phyloP scores from a whole-genome alignment of 30 jellyfish, hydroid and myxozoan species.

The Mastigias papua region DNA sequence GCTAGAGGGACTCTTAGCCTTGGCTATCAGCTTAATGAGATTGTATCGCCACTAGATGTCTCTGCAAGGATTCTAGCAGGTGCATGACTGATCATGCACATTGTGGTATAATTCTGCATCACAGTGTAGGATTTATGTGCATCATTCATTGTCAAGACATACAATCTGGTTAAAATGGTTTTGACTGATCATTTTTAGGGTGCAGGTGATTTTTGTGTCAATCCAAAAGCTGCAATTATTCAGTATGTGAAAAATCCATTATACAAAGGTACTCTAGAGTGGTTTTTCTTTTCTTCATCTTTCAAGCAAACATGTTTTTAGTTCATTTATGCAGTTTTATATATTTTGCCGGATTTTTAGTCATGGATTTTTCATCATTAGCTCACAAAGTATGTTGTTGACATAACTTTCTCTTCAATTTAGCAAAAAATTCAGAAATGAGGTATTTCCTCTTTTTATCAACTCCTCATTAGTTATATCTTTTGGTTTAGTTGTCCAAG shows the following conservation, averaged over 20 bases:
- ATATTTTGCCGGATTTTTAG: background rate
- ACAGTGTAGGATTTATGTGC: background rate
- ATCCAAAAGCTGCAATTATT: slow-evolving; percentile 79
- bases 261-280: slow-evolving; percentile 82
- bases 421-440: too few relatives aligned
- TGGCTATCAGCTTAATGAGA: too few relatives aligned
- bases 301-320: too few relatives aligned
- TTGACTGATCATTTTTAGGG: slow-evolving; percentile 77
- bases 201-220: slow-evolving; percentile 85
- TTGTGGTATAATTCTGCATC: background rate
- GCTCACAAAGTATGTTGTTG: too few relatives aligned
- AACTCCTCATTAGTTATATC: background rate
- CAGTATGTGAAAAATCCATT: slow-evolving; percentile 69
- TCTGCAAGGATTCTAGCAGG: too few relatives aligned
- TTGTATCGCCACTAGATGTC: too few relatives aligned
- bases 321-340: background rate
- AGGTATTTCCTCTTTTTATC: too few relatives aligned
- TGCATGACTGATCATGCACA: too few relatives aligned
- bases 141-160: background rate
- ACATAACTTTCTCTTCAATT: too few relatives aligned
- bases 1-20: too few relatives aligned
- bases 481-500: slow-evolving; percentile 51
- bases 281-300: too few relatives aligned
- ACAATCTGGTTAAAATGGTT: background rate
- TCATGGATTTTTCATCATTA: background rate